Percentiles rank a stretch among this genome's conserved stretches.
phyloP scores from a whole-genome alignment of 2,888 invertebrate genomes.

The Drosophila borborema region DNA sequence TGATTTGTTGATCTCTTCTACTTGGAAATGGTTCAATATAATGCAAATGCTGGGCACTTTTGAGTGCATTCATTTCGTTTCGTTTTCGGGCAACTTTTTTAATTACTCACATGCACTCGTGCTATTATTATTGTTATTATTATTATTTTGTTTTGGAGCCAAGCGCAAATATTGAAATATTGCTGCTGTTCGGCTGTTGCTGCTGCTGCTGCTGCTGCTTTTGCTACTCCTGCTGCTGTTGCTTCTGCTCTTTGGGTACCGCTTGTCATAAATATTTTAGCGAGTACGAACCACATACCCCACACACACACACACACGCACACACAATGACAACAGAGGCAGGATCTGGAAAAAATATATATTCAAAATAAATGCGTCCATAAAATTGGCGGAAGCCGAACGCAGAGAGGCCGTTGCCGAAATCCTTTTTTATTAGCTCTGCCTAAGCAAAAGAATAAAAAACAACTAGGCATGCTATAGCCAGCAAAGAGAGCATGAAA shows the following conservation, averaged over 20 bases:
- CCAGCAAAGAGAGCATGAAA: background rate
- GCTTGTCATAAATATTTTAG: slow-evolving; percentile 79
- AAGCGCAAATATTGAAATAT: slow-evolving; percentile 74
- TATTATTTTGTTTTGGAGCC: slow-evolving; percentile 28
- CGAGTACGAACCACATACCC: slow-evolving; percentile 40
- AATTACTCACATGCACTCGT: slow-evolving; percentile 56
- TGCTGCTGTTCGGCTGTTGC: slow-evolving; percentile 8
- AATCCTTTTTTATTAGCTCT: slow-evolving; percentile 75
- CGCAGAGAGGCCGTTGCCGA: slow-evolving; percentile 48
- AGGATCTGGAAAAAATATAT: slow-evolving; percentile 45
- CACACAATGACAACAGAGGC: slow-evolving; percentile 13
- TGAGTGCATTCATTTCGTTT: slow-evolving; percentile 35
- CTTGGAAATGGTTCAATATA: slow-evolving; percentile 27
- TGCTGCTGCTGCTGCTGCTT: background rate
- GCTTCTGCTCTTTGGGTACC: slow-evolving; percentile 34
- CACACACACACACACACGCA: slow-evolving; percentile 5
- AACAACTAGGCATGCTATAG: slow-evolving; percentile 14
- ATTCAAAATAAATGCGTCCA: slow-evolving; percentile 63
- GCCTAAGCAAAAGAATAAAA: slow-evolving; percentile 47
- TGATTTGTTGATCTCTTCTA: slow-evolving; percentile 21
- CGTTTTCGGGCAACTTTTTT: slow-evolving; percentile 58
- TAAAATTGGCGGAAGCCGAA: slow-evolving; percentile 72
- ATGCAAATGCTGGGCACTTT: slow-evolving; percentile 35
- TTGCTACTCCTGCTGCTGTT: background rate
- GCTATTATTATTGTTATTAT: slow-evolving; percentile 31